phyloP scores from a whole-genome alignment of 2,113 vertebrate species.

The Aix galericulata region DNA sequence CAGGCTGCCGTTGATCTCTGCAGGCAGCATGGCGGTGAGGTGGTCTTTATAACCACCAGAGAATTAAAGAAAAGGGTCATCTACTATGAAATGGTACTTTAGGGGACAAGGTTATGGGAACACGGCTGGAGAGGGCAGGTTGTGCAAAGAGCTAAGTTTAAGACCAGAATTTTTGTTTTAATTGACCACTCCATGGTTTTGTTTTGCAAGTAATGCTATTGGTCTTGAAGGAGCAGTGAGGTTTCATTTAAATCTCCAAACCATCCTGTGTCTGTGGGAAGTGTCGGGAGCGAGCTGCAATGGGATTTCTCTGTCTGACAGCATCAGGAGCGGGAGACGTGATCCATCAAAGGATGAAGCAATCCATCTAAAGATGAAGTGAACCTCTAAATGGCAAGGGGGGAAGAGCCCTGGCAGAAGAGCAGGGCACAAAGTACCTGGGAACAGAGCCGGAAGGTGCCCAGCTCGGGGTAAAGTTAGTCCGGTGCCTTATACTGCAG shows the following conservation, averaged over 20 bases:
- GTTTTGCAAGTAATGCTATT: not conserved
- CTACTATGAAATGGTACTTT: not conserved
- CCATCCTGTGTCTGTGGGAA: accelerated
- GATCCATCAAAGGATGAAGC: not conserved
- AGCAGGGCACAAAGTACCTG: not conserved
- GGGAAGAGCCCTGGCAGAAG: not conserved
- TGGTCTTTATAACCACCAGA: not conserved
- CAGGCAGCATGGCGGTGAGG: not conserved
- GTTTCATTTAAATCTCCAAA: not conserved
- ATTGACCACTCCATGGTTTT: accelerated
- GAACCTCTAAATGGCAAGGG: not conserved
- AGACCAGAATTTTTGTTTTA: not conserved
- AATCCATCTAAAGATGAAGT: not conserved
- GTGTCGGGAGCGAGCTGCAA: not conserved
- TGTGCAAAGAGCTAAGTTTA: not conserved
- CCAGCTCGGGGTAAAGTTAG: conserved; percentile 1
- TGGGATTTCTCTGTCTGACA: not conserved
- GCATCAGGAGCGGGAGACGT: not conserved
- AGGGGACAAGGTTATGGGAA: not conserved
- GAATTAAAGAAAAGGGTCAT: not conserved
- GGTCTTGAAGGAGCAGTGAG: not conserved
- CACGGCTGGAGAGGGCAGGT: not conserved
- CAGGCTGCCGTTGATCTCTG: not conserved
- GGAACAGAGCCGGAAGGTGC: not conserved
- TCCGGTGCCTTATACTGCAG: not conserved